Conservation (phyloP, 2,888 invertebrate species). For the Metacarcinus magister region DNA sequence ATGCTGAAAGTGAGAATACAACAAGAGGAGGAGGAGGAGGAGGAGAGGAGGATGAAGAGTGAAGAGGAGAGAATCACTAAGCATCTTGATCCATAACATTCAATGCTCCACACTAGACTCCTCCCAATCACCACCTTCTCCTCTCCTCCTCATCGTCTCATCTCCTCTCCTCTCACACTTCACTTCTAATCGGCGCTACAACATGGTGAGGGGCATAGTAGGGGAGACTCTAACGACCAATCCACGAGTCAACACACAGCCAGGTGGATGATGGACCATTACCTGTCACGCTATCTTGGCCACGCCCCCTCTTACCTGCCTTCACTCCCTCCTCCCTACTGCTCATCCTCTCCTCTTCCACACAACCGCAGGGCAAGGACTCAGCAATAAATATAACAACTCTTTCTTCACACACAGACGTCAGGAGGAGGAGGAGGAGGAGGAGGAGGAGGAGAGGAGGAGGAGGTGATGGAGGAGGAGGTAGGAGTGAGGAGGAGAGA, state of each 20-base stretch:
- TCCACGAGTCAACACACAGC: conserved; percentile 60
- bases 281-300: conserved; percentile 58
- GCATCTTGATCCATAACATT: neutral
- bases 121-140: neutral
- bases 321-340: neutral
- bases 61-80: neutral
- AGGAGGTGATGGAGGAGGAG: no score
- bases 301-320: neutral
- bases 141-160: neutral
- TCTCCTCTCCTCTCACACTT: no score
- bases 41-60: neutral
- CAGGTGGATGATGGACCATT: conserved; percentile 57
- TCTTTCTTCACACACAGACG: neutral
- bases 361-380: neutral
- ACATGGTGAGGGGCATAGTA: no score
- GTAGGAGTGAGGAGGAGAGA: no score
- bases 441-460: no score
- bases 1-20: neutral
- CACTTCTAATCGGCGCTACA: no score
- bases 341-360: neutral
- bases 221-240: conserved; percentile 39
- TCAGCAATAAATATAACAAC: neutral
- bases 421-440: neutral
- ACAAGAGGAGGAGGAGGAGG: neutral
- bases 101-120: neutral